Percentiles rank a stretch among this genome's conserved stretches.
Evolutionary conservation across 2,113 vertebrate species (phyloP).

Genomic region (Mirza zaza): DNA sequence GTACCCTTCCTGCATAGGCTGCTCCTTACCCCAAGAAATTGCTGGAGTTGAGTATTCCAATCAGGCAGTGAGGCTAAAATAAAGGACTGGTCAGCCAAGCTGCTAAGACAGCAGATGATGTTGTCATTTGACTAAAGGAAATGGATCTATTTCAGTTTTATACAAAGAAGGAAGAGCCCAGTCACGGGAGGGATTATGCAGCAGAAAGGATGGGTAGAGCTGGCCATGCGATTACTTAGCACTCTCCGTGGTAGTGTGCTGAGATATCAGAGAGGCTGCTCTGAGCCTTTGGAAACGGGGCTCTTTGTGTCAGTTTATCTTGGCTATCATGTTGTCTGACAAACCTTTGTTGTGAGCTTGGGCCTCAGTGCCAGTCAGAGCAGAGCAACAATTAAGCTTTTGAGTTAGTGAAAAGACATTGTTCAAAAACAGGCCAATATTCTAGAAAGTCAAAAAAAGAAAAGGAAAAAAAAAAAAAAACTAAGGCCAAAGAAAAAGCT

Average conservation of each 20-base stretch:
- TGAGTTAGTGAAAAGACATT: background rate
- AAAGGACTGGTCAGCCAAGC: constrained; percentile 19
- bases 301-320: background rate
- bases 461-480: background rate
- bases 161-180: background rate
- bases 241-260: background rate
- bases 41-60: background rate
- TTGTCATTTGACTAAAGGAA: constrained; percentile 26
- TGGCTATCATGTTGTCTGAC: background rate
- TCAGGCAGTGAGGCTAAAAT: background rate
- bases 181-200: background rate
- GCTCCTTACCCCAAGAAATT: background rate
- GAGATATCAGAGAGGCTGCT: background rate
- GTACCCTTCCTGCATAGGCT: background rate
- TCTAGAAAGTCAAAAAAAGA: no score
- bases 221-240: background rate
- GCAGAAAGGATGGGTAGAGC: background rate
- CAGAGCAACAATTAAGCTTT: background rate
- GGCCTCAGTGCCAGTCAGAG: background rate
- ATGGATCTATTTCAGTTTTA: constrained; percentile 33
- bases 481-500: background rate
- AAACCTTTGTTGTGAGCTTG: background rate
- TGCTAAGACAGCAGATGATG: background rate
- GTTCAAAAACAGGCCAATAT: background rate
- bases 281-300: background rate